phyloP scores from a whole-genome alignment of 2,797 vertebrate genomes.

The Sebastes melanostomus region DNA sequence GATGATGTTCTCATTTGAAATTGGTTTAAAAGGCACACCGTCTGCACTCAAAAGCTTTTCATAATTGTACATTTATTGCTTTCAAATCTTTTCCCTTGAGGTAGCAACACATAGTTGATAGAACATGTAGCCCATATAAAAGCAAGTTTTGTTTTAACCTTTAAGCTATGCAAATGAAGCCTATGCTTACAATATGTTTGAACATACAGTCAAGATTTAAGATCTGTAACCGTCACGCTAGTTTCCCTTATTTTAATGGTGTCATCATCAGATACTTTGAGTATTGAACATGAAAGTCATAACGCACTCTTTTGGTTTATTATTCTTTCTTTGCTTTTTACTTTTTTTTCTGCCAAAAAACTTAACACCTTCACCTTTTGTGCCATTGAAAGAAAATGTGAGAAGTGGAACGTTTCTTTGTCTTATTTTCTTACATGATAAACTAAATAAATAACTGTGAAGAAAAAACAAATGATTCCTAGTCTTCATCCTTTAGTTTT shows the following conservation, averaged over 20 bases:
- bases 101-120: conserved; percentile 64
- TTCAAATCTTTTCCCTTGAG: conserved; percentile 48
- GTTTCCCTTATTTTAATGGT: conserved; percentile 36
- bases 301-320: conserved; percentile 50
- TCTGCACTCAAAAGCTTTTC: conserved; percentile 57
- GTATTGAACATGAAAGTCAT: conserved; percentile 58
- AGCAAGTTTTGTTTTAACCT: conserved; percentile 56
- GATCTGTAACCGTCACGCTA: conserved; percentile 50
- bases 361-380: conserved; percentile 82
- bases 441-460: conserved; percentile 80
- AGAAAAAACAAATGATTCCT: conserved; percentile 1
- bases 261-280: conserved; percentile 46
- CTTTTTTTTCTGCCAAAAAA: conserved; percentile 74
- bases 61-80: conserved; percentile 50
- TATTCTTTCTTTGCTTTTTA: conserved; percentile 9
- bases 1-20: conserved; percentile 85
- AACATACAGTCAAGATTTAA: conserved; percentile 40
- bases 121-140: conserved; percentile 74
- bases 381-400: conserved; percentile 83
- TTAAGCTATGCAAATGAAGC: conserved; percentile 85
- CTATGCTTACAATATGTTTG: conserved; percentile 67
- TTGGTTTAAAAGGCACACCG: conserved; percentile 66
- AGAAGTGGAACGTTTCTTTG: conserved; percentile 78
- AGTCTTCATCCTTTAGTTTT: background rate
- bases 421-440: conserved; percentile 86